Conservation (phyloP, 2,888 invertebrate species). For the Dione juno region DNA sequence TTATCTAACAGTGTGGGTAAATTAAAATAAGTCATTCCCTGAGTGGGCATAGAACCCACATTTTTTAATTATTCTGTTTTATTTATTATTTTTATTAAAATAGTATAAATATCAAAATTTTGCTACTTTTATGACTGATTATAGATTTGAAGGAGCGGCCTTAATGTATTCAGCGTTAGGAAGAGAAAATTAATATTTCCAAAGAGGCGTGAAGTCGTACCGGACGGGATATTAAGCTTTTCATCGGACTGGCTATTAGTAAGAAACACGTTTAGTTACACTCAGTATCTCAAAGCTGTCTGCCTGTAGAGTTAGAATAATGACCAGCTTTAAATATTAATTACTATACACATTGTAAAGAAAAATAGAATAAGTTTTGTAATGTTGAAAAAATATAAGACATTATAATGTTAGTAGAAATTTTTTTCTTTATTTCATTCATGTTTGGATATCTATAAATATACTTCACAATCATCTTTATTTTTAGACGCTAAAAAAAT, state of each 20-base stretch:
- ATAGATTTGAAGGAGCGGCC: conserved; percentile 46
- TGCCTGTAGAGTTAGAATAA: conserved; percentile 14
- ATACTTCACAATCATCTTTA: too few species aligned
- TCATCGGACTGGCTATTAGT: conserved; percentile 63
- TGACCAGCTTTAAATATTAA: neutral
- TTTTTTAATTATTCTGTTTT: too few species aligned
- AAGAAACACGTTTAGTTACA: conserved; percentile 48
- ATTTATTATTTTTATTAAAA: too few species aligned
- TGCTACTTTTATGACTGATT: conserved; percentile 16
- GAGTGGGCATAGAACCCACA: too few species aligned
- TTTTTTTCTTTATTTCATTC: too few species aligned
- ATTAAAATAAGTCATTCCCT: too few species aligned
- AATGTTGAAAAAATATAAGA: too few species aligned
- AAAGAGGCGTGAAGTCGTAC: conserved; percentile 61
- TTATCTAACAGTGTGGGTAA: too few species aligned
- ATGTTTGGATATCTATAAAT: too few species aligned
- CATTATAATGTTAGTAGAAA: too few species aligned
- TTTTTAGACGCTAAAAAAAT: too few species aligned
- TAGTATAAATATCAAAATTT: conserved; percentile 5
- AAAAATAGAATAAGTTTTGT: neutral
- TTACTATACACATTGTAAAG: neutral
- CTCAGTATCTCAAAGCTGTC: conserved; percentile 30
- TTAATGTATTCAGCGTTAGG: conserved; percentile 63
- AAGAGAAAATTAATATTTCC: conserved; percentile 69
- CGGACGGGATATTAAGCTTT: conserved; percentile 70